Evolutionary conservation across 2,888 invertebrate species (phyloP).

Genomic region (Volucella inanis): DNA sequence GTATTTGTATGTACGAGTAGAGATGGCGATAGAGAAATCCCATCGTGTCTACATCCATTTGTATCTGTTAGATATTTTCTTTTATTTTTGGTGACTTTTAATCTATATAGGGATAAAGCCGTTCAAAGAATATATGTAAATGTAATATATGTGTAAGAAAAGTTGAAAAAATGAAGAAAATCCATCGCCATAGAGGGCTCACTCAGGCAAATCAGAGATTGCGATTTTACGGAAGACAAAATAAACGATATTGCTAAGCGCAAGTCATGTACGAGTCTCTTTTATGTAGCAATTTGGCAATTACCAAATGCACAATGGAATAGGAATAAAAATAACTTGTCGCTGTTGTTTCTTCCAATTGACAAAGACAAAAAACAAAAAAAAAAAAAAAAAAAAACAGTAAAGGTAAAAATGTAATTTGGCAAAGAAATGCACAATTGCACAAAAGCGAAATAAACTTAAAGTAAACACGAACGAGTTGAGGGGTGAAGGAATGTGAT

Average conservation of each 20-base stretch:
- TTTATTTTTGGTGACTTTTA: conserved; percentile 37
- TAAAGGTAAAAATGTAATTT: conserved; percentile 40
- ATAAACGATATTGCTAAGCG: conserved; percentile 60
- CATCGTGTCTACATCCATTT: conserved; percentile 24
- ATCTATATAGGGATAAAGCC: conserved; percentile 10
- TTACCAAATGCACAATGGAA: conserved; percentile 50
- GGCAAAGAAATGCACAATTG: conserved; percentile 57
- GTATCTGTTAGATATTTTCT: neutral
- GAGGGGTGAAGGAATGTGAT: neutral
- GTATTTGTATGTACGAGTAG: neutral
- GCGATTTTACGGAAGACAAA: conserved; percentile 43
- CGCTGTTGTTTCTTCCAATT: conserved; percentile 20
- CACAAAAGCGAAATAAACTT: conserved; percentile 29
- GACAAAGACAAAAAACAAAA: neutral
- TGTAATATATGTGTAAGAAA: neutral
- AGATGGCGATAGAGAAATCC: conserved; percentile 45
- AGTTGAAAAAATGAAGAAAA: neutral
- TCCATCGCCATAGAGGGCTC: neutral
- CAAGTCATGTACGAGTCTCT: conserved; percentile 51
- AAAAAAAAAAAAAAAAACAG: conserved; percentile 10
- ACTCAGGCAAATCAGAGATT: conserved; percentile 18
- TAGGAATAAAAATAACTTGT: conserved; percentile 66
- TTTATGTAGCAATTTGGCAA: conserved; percentile 68
- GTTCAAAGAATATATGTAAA: neutral
- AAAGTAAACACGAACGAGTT: neutral